These are phyloP conservation scores for Herminia tarsipennalis DNA, from an alignment of 2,888 invertebrate species.

Conservation along the genomic window DNA sequence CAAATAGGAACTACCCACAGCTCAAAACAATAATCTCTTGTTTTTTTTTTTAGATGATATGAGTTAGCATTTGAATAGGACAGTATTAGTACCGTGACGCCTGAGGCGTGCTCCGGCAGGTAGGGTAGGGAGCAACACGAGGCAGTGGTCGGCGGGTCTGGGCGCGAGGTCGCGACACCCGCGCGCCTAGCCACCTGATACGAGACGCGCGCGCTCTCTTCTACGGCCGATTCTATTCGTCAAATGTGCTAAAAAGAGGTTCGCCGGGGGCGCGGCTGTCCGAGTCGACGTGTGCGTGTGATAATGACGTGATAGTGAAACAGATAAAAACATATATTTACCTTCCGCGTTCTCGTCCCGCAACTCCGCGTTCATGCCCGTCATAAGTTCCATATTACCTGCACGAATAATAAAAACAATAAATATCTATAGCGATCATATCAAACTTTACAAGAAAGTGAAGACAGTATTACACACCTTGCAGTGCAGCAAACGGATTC, in stretches of 20 bases:
- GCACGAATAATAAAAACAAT: constrained; percentile 29
- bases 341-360: constrained; percentile 80
- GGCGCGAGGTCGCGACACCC: constrained; percentile 76
- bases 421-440: constrained; percentile 5
- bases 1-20: too few relatives aligned
- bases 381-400: constrained; percentile 82
- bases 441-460: constrained; percentile 7
- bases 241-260: constrained; percentile 58
- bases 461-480: constrained; percentile 58
- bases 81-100: constrained; percentile 13
- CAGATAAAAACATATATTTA: constrained; percentile 59
- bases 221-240: constrained; percentile 49
- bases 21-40: too few relatives aligned
- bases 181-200: constrained; percentile 77
- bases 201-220: constrained; percentile 72
- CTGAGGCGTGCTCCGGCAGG: constrained; percentile 24
- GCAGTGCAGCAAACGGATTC: constrained; percentile 80
- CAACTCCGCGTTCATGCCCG: constrained; percentile 73
- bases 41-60: not conserved
- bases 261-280: constrained; percentile 86
- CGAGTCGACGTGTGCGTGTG: constrained; percentile 83
- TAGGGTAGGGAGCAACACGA: constrained; percentile 30
- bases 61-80: constrained; percentile 47
- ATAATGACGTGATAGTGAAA: constrained; percentile 73
- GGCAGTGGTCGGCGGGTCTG: constrained; percentile 43